Percentiles rank a stretch among this genome's conserved stretches.
Conservation (phyloP, 1,140 invertebrate genomes). For the Thaumatotibia leucotreta region DNA sequence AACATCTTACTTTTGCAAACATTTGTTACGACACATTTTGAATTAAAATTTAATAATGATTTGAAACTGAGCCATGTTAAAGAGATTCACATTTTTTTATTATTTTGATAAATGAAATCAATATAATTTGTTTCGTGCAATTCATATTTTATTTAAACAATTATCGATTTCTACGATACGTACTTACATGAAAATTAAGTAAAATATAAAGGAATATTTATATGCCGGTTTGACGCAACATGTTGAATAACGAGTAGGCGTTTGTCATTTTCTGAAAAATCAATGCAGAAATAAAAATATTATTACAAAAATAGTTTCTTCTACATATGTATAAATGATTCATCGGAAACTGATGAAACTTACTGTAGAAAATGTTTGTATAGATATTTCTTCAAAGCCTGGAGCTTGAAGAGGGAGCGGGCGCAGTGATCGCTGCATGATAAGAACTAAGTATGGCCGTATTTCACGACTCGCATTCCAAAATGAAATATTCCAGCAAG, state of each 20-base stretch:
- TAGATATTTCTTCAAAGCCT: slow-evolving; percentile 49
- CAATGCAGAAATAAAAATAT: slow-evolving; percentile 16
- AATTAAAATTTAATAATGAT: too few relatives aligned
- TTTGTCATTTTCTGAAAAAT: slow-evolving; percentile 58
- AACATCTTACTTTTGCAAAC: too few relatives aligned
- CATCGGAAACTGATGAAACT: too few relatives aligned
- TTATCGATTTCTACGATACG: too few relatives aligned
- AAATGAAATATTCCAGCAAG: slow-evolving; percentile 48
- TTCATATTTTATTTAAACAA: too few relatives aligned
- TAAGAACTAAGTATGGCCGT: slow-evolving; percentile 46
- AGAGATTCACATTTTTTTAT: too few relatives aligned
- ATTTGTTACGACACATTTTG: too few relatives aligned
- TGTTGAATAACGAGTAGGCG: slow-evolving; percentile 54
- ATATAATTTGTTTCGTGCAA: too few relatives aligned
- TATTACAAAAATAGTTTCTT: not conserved
- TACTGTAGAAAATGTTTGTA: slow-evolving; percentile 57
- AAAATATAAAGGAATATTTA: not conserved
- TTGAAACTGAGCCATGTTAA: too few relatives aligned
- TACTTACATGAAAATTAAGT: not conserved
- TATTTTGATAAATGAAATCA: too few relatives aligned
- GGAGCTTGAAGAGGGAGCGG: slow-evolving; percentile 40
- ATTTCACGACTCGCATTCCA: slow-evolving; percentile 46
- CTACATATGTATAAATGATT: too few relatives aligned
- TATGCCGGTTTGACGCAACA: slow-evolving; percentile 45
- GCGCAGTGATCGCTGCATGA: slow-evolving; percentile 48